Percentiles rank a stretch among this genome's conserved stretches.
Conservation (phyloP, 2,888 invertebrate genomes). For the Fragum whitleyi region DNA sequence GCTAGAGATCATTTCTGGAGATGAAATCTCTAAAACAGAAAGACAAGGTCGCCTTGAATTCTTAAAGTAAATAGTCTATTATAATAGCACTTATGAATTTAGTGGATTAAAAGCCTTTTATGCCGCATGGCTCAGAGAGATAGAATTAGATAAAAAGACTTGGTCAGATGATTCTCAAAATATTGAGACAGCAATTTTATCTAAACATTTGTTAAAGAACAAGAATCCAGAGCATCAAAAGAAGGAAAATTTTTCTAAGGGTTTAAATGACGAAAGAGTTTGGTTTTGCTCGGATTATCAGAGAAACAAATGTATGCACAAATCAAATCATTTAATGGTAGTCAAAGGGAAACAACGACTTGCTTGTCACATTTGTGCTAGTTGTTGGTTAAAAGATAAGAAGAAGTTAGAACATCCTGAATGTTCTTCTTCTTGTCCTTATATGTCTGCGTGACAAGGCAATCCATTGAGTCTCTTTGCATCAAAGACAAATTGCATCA, state of each 20-base stretch:
- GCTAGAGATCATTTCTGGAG: constrained; percentile 4
- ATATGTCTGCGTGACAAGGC: neutral
- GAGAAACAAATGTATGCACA: neutral
- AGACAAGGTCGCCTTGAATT: neutral
- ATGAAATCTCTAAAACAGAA: neutral
- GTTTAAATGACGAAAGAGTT: neutral
- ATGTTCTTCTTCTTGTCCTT: constrained; percentile 4
- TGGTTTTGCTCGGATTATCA: neutral
- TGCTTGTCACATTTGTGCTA: constrained; percentile 5
- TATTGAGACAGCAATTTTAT: neutral
- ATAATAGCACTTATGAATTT: neutral
- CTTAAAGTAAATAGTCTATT: neutral
- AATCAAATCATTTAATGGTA: neutral
- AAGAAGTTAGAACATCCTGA: neutral
- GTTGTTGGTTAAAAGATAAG: constrained; percentile 7
- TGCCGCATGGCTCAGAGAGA: neutral
- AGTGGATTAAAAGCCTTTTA: neutral
- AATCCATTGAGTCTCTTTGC: neutral
- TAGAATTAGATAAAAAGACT: neutral
- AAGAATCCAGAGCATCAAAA: neutral
- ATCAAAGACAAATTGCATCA: too few relatives aligned
- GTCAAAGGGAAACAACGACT: neutral
- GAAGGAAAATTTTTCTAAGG: too few relatives aligned
- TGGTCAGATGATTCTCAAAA: neutral
- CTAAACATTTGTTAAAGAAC: neutral